Percentiles rank a stretch among this genome's conserved stretches.
These are phyloP conservation scores for Acleris holmiana DNA, from an alignment of 2,888 invertebrate species.

Conservation along the genomic window DNA sequence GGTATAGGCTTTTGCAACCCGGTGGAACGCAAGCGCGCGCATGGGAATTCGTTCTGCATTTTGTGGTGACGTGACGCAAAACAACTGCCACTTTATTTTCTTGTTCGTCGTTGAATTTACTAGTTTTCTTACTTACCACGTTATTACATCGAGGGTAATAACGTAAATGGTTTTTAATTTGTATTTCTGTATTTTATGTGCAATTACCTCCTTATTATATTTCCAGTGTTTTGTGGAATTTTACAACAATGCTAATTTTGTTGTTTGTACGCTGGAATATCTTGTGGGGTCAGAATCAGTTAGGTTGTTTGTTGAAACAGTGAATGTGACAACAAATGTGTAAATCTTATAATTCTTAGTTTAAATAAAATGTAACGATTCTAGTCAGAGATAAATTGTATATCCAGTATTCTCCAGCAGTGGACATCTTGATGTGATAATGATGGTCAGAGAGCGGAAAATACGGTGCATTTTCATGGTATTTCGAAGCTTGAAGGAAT, in stretches of 20 bases:
- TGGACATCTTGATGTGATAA: no score
- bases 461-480: no score
- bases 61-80: constrained; percentile 37
- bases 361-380: no score
- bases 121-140: constrained; percentile 25
- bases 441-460: no score
- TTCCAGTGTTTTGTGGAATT: neutral
- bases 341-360: no score
- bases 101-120: constrained; percentile 8
- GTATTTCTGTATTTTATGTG: neutral
- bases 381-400: no score
- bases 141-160: neutral
- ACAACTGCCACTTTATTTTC: constrained; percentile 34
- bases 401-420: no score
- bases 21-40: constrained; percentile 31
- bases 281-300: no score
- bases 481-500: no score
- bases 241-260: neutral
- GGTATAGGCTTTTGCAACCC: neutral
- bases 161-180: constrained; percentile 2
- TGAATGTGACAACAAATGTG: no score
- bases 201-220: neutral
- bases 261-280: neutral
- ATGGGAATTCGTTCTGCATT: constrained; percentile 39
- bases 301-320: no score